Base-by-base conservation (phyloP, 2,113 vertebrate species). In the Hiodon tergisus region DNA sequence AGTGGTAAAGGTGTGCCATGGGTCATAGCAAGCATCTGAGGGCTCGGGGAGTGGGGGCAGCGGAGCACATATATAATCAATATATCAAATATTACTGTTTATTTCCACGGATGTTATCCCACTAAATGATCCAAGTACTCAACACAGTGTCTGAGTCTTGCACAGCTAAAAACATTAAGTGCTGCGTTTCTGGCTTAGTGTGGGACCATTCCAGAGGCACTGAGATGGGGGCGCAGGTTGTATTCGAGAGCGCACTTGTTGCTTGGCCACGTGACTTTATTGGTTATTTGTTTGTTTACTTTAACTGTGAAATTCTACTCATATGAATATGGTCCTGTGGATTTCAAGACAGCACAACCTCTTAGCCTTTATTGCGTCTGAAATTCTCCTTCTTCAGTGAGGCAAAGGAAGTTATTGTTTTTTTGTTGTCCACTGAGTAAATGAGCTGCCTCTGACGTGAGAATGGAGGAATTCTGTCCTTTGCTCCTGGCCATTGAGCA, bases 51-150 rank as follows among this genome's bases (percentile, higher is more conserved):
- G 31, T 31, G 31, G 31, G 31, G 62, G 53, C 62, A 52, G 47
- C 55, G 60, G 60, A n/a, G 55, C 67, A 59, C 58, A 31, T 31
- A 2, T 31, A 31, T 31, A 31, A 31, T 31, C 31, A 31, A 1
- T 31, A 31, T 31, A 31, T 69, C 17, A 60, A 55, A 59, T 46
- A 46, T 77, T 66, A 72, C 73, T 78, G 79, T 78, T 81, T 81
- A 67, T 76, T 81, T 79, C 76, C 78, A 78, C 73, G 72, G 74
- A 76, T 71, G 76, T 53, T 78, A 58, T 76, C 77, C 70, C 76
- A 71, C 75, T 69, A 54, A 74, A 57, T n/a, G 47, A 48, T 67
- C 55, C 63, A 61, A 61, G 76, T 47, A 7, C 67, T 10, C 55
- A 52, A 66, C 13, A 76, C 75, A 77, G 54, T 66, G 78, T 14